phyloP scores from a whole-genome alignment of 2,113 vertebrate genomes.

The Dasypus novemcinctus region DNA sequence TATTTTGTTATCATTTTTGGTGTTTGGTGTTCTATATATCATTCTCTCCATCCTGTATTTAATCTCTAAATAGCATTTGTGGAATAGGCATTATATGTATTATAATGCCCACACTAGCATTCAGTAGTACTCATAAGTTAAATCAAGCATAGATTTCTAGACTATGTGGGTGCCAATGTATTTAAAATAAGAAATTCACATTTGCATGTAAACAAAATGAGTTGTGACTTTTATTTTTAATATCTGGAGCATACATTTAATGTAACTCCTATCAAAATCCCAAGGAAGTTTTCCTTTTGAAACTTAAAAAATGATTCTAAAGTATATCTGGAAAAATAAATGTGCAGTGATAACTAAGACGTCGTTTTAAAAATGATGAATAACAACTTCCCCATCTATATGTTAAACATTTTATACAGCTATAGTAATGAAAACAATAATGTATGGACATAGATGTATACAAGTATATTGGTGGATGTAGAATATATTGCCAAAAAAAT shows the following conservation, averaged over 20 bases:
- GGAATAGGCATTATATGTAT: background rate
- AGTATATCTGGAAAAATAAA: background rate
- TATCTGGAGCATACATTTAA: background rate
- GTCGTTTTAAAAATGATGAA: background rate
- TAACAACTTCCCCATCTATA: background rate
- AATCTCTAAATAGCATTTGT: background rate
- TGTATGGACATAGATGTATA: background rate
- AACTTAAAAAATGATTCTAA: conserved; percentile 30
- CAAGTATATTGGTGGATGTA: background rate
- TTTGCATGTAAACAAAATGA: background rate
- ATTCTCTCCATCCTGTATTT: background rate
- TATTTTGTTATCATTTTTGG: background rate
- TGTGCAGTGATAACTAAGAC: background rate
- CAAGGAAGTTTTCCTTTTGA: conserved; percentile 24
- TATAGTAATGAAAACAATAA: background rate
- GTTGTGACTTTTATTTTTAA: background rate
- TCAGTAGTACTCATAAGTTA: background rate
- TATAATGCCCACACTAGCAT: conserved; percentile 10
- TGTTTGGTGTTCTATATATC: conserved; percentile 23
- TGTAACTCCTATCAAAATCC: background rate
- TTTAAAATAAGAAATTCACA: background rate
- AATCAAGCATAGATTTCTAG: background rate
- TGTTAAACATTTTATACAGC: background rate
- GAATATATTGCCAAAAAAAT: conserved; percentile 24
- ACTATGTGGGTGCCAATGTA: background rate